A percentile compares a stretch with the other conserved stretches of the same genome.
Conservation (phyloP, 2,888 invertebrate species). For the Notodonta ziczac region DNA sequence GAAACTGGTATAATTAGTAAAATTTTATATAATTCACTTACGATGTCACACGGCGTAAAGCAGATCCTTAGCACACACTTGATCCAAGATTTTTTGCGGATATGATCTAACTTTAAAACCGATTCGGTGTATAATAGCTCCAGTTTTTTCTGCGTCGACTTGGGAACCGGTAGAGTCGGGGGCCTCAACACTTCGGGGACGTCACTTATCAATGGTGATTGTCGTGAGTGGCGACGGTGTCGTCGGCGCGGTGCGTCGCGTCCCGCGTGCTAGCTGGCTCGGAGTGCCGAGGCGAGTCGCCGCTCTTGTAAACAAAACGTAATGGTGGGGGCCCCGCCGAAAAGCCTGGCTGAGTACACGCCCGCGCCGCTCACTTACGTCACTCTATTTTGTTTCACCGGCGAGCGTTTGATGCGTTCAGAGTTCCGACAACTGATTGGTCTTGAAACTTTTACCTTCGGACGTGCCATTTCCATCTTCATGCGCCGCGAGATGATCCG, state of each 20-base stretch:
- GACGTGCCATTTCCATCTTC: constrained; percentile 22
- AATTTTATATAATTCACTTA: constrained; percentile 59
- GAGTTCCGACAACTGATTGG: constrained; percentile 31
- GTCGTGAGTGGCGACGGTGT: constrained; percentile 38
- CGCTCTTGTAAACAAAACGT: constrained; percentile 79
- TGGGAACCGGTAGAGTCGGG: constrained; percentile 45
- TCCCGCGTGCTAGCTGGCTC: constrained; percentile 73
- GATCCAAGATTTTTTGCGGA: constrained; percentile 50
- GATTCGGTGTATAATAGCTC: constrained; percentile 40
- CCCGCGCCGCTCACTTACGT: constrained; percentile 78
- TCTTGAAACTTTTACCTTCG: constrained; percentile 34
- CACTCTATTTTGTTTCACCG: constrained; percentile 54
- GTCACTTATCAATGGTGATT: constrained; percentile 58
- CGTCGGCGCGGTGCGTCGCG: constrained; percentile 62
- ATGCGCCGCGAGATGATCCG: constrained; percentile 9
- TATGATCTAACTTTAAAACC: constrained; percentile 42
- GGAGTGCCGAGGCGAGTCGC: constrained; percentile 75
- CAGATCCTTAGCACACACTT: constrained; percentile 59
- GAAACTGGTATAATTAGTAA: constrained; percentile 45
- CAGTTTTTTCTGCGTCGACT: constrained; percentile 44
- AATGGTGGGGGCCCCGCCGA: constrained; percentile 81
- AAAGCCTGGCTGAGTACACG: constrained; percentile 74
- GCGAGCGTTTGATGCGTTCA: constrained; percentile 47
- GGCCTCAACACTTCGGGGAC: constrained; percentile 50
- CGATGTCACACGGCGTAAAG: constrained; percentile 57